Evolutionary conservation across 1,140 invertebrate genomes (phyloP).

Genomic region (Ephestia elutella): DNA sequence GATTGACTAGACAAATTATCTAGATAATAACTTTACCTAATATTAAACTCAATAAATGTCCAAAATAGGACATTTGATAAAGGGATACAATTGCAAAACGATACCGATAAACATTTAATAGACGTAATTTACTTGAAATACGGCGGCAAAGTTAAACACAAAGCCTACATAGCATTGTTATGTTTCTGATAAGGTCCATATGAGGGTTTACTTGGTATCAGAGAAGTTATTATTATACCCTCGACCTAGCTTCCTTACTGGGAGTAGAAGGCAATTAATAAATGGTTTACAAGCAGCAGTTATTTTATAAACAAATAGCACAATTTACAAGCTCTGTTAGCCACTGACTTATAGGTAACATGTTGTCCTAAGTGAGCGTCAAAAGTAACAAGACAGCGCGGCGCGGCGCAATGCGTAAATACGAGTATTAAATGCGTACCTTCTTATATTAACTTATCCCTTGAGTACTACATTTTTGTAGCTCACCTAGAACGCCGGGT

Average conservation of each 20-base stretch:
- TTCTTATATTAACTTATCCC: too few species aligned
- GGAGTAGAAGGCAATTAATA: not conserved
- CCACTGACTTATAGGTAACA: too few species aligned
- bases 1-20: too few species aligned
- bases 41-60: too few species aligned
- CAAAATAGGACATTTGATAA: not conserved
- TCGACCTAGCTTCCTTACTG: not conserved
- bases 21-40: too few species aligned
- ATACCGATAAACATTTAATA: not conserved
- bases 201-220: not conserved
- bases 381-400: too few species aligned
- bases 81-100: not conserved
- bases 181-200: not conserved
- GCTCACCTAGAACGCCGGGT: too few species aligned
- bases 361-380: too few species aligned
- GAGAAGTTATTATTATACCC: not conserved
- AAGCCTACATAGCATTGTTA: not conserved
- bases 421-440: too few species aligned
- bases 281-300: not conserved
- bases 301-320: not conserved
- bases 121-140: not conserved
- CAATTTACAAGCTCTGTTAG: not conserved
- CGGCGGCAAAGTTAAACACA: not conserved
- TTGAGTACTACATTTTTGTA: too few species aligned
- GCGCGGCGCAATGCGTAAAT: too few species aligned